Evolutionary conservation across 2,113 vertebrate species (phyloP).

Genomic region (Syngnathoides biaculeatus): DNA sequence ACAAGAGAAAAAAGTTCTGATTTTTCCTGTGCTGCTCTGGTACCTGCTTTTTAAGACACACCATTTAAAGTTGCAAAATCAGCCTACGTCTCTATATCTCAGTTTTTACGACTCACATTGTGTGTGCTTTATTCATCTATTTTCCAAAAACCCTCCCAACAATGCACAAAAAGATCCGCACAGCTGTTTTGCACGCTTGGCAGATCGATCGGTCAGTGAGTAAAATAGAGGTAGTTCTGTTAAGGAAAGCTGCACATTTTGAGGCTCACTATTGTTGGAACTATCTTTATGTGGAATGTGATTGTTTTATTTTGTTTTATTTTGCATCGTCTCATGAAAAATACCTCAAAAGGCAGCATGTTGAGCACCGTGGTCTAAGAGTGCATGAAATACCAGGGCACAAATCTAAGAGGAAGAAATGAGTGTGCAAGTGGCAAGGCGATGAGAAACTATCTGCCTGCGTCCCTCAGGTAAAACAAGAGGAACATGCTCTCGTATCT

Average conservation of each 20-base stretch:
- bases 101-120: no score
- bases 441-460: constrained; percentile 40
- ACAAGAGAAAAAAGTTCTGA: no score
- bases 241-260: background rate
- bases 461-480: constrained; percentile 75
- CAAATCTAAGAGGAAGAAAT: constrained; percentile 28
- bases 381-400: constrained; percentile 14
- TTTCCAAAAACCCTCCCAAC: no score
- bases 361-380: background rate
- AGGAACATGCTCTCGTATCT: constrained; percentile 73
- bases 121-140: no score
- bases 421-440: constrained; percentile 44
- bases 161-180: no score
- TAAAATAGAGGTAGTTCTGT: background rate
- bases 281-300: background rate
- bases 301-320: background rate
- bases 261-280: background rate
- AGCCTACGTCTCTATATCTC: no score
- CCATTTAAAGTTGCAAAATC: no score
- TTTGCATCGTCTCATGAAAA: background rate
- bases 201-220: no score
- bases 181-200: no score
- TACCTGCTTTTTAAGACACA: no score
- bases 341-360: background rate
- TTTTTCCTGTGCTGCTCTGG: no score